Evolutionary conservation across 2,113 vertebrate genomes (phyloP).

Genomic region (Fregata magnificens): DNA sequence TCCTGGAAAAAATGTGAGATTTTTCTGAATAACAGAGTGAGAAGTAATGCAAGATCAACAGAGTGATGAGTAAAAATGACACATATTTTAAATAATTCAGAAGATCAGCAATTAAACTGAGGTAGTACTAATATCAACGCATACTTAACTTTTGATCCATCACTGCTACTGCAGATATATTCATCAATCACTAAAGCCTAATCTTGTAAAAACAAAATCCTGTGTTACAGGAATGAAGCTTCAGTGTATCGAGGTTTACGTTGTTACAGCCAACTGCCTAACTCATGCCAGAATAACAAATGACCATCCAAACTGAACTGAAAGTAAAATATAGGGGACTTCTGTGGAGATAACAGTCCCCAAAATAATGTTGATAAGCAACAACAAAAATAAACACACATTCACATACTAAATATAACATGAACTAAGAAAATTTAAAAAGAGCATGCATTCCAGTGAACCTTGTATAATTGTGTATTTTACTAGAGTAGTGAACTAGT

Average conservation of each 20-base stretch:
- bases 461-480: neutral
- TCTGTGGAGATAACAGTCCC: neutral
- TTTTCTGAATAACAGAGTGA: neutral
- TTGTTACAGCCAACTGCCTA: neutral
- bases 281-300: neutral
- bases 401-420: neutral
- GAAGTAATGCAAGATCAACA: neutral
- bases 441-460: neutral
- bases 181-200: neutral
- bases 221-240: neutral
- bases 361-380: neutral
- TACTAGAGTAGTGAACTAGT: neutral
- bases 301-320: neutral
- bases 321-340: neutral
- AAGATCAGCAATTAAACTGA: neutral
- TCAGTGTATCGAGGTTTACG: neutral
- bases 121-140: neutral
- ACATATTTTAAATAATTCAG: neutral
- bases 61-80: neutral
- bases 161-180: neutral
- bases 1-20: neutral
- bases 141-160: neutral
- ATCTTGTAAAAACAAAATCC: neutral
- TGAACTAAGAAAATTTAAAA: neutral
- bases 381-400: neutral